These are phyloP conservation scores for Leucoraja ocellata DNA, from an alignment of 2,797 vertebrate genomes.

Conservation along the genomic window DNA sequence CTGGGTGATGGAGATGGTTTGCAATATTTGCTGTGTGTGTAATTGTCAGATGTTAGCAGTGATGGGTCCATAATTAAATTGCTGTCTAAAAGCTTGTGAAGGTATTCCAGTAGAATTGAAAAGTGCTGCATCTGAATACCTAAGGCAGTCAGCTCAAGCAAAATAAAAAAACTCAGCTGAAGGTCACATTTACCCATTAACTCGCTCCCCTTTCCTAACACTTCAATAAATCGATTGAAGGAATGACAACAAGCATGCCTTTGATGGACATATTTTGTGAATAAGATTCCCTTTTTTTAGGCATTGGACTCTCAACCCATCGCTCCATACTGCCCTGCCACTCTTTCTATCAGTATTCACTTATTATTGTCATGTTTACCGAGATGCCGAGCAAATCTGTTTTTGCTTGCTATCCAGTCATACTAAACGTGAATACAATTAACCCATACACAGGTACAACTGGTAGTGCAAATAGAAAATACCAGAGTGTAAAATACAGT, in stretches of 20 bases:
- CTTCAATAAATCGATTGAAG: neutral
- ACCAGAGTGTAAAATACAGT: no score
- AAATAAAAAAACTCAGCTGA: no score
- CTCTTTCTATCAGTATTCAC: no score
- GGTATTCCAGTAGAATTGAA: neutral
- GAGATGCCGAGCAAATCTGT: no score
- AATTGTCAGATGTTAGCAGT: neutral
- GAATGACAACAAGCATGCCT: neutral
- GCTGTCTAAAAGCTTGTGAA: neutral
- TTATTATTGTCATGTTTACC: no score
- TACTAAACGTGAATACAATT: no score
- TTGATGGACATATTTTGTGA: neutral
- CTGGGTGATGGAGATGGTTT: neutral
- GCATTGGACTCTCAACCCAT: no score
- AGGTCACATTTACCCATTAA: neutral
- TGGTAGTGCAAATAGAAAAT: no score
- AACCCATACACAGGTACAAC: no score
- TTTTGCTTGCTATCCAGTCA: no score
- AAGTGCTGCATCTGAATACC: neutral
- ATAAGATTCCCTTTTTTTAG: neutral
- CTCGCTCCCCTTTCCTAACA: neutral
- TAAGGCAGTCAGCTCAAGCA: neutral
- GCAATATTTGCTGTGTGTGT: no score
- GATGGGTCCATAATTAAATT: neutral
- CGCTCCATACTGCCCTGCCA: no score